phyloP scores from a whole-genome alignment of 2,888 invertebrate genomes.

The Noctua fimbriata region DNA sequence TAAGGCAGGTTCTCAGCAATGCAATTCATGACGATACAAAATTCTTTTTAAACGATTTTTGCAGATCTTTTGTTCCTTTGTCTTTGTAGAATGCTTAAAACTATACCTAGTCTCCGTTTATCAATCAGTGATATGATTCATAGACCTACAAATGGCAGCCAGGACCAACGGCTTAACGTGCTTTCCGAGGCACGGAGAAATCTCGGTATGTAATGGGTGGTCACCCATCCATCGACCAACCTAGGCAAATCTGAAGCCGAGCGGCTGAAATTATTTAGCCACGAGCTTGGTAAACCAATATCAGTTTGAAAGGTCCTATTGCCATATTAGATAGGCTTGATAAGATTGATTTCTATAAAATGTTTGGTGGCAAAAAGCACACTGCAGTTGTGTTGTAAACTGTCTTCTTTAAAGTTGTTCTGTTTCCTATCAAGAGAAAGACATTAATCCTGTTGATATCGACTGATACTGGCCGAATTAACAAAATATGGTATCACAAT shows the following conservation, averaged over 20 bases:
- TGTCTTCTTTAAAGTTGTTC: background rate
- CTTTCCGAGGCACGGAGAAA: too few relatives aligned
- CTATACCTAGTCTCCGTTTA: conserved; percentile 11
- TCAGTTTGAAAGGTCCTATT: background rate
- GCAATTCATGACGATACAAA: too few relatives aligned
- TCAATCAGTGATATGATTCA: conserved; percentile 56
- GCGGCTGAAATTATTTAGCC: too few relatives aligned
- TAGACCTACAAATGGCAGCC: background rate
- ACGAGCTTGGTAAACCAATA: background rate
- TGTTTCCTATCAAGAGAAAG: too few relatives aligned
- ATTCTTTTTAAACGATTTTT: background rate
- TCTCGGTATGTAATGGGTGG: too few relatives aligned
- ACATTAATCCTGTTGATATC: background rate
- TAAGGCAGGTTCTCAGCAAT: too few relatives aligned
- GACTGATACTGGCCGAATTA: background rate
- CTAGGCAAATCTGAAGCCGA: too few relatives aligned
- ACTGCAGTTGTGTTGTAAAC: background rate
- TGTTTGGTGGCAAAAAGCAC: background rate
- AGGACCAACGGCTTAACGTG: too few relatives aligned
- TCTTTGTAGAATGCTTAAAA: conserved; percentile 1
- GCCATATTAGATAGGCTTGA: background rate
- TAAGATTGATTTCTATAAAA: background rate
- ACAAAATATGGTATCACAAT: background rate
- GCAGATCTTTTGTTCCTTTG: background rate
- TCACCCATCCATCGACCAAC: too few relatives aligned